Conservation (phyloP, 1,140 invertebrate species). For the Augochlora pura region DNA sequence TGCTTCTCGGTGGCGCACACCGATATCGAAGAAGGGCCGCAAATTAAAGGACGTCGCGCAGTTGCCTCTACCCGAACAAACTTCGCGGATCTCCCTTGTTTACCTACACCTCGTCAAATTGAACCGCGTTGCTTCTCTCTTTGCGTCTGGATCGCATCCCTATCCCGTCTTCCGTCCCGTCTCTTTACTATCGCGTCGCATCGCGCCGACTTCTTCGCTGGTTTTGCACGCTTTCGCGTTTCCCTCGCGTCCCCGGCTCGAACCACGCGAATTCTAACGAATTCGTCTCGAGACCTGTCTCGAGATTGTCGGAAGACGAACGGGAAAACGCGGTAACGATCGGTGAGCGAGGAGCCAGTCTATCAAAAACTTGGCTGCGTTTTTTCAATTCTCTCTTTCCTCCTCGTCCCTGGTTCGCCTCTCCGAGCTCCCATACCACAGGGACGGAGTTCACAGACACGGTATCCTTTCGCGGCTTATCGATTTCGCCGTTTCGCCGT, state of each 20-base stretch:
- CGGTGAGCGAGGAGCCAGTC: too few relatives aligned
- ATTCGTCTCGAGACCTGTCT: background rate
- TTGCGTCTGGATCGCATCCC: background rate
- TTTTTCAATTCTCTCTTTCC: background rate
- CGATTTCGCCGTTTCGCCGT: slow-evolving; percentile 44
- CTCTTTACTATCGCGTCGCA: background rate
- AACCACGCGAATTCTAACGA: too few relatives aligned
- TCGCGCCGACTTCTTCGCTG: background rate
- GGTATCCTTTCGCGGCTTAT: slow-evolving; percentile 52
- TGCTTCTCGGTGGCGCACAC: slow-evolving; percentile 16
- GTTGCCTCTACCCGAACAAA: slow-evolving; percentile 75
- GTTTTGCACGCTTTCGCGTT: background rate
- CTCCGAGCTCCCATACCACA: too few relatives aligned
- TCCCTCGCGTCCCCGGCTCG: background rate
- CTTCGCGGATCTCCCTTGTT: slow-evolving; percentile 74
- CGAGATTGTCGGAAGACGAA: background rate
- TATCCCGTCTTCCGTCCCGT: slow-evolving; percentile 8
- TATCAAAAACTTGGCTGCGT: background rate
- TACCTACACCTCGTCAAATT: slow-evolving; percentile 78
- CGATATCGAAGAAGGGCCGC: slow-evolving; percentile 72
- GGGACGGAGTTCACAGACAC: too few relatives aligned
- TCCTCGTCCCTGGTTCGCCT: background rate
- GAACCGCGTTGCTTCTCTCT: slow-evolving; percentile 60
- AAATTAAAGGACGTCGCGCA: slow-evolving; percentile 77
- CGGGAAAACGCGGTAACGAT: background rate